Evolutionary conservation across 2,888 invertebrate species (phyloP).

Genomic region (Vanessa cardui): DNA sequence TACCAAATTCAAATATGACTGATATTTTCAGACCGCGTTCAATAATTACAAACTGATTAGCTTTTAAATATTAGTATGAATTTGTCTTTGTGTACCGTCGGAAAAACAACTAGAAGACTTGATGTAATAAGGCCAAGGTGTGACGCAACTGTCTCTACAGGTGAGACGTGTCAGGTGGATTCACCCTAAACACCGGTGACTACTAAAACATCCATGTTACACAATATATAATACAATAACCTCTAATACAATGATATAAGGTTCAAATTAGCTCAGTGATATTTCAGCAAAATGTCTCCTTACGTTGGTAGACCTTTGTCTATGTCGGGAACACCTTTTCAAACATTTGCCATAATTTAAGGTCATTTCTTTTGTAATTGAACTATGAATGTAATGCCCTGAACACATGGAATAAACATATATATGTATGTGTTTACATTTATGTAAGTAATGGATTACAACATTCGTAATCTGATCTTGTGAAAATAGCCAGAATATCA

Average conservation of each 20-base stretch:
- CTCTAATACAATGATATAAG: constrained; percentile 28
- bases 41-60: too few relatives aligned
- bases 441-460: constrained; percentile 2
- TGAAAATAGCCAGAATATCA: not conserved
- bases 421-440: not conserved
- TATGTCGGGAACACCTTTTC: constrained; percentile 56
- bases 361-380: constrained; percentile 57
- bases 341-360: constrained; percentile 56
- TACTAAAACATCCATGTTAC: constrained; percentile 16
- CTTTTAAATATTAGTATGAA: too few relatives aligned
- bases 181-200: constrained; percentile 52
- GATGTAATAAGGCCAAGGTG: constrained; percentile 61
- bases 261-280: constrained; percentile 34
- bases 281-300: constrained; percentile 5
- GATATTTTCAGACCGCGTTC: too few relatives aligned
- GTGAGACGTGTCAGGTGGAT: constrained; percentile 66
- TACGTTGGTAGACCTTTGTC: constrained; percentile 51
- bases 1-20: too few relatives aligned
- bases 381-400: constrained; percentile 39
- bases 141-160: constrained; percentile 71
- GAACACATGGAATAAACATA: not conserved
- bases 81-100: too few relatives aligned
- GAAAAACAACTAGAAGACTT: constrained; percentile 36
- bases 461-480: not conserved
- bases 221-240: constrained; percentile 3